Base-by-base conservation (phyloP, 2,797 vertebrate species). In the Enteromius mattozi region DNA sequence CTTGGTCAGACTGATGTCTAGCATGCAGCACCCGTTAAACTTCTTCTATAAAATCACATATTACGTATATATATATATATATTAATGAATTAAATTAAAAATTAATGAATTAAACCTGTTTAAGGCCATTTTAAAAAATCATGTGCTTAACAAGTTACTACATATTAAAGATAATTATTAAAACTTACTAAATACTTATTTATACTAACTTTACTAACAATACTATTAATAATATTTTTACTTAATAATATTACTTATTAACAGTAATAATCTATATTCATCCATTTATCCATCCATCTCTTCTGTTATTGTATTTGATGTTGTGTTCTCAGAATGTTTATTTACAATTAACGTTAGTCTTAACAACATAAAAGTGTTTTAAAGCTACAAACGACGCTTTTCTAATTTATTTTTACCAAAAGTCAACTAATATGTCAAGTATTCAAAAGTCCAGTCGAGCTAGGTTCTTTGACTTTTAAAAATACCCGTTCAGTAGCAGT, bases 1-100 rank as follows among this genome's bases (percentile, higher is more conserved):
- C 30, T 30, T 30, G 30, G 30, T 86, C 63, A 33, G 49, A 70
- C 30, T 76, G 79, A 21, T 82, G 24, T 40, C 85, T 35, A 6
- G 59, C 69, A n/a, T 2, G 3, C 27, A 84, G 14, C 8, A 78
- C 68, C 24, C 33, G 16, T 33, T 82, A 66, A 4, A 82, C 72
- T 37, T 87, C 68, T 12, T 85, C 61, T 47, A 85, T 75, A 19
- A 87, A 80, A 10, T 83, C 68, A 61, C 30, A 30, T 30, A 30
- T 30, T 35, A 35, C 5, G 0, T 37, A 37, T 37, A 30, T 30
- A 61, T 14, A 27, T 27, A 27, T 14, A 30, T 1, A 65, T 21
- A 9, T 21, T 1, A 40, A 40, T 40, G 2, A 42, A 42, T 10
- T 42, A 42, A 42, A 42, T 42, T 6, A 42, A 42, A 42, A 10